Evolutionary conservation across 2,888 invertebrate species (phyloP).

Genomic region (Limenitis camilla): DNA sequence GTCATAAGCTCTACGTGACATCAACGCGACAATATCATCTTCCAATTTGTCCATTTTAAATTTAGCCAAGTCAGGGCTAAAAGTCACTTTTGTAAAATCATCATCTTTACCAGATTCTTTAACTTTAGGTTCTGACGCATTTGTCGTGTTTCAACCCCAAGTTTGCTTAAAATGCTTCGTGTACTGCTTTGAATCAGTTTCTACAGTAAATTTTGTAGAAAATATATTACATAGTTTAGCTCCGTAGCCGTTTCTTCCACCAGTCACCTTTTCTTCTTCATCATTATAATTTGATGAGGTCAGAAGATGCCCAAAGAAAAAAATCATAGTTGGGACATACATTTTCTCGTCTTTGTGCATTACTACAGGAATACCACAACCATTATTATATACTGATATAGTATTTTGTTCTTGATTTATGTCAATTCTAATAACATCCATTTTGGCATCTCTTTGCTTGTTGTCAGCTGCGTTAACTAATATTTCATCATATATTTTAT

Average conservation of each 20-base stretch:
- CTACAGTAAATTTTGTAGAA: constrained; percentile 95
- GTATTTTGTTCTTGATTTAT: constrained; percentile 89
- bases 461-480: constrained; percentile 99
- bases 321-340: constrained; percentile 99
- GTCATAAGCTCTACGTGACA: constrained; percentile 96
- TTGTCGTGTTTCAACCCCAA: constrained; percentile 97
- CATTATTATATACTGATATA: constrained; percentile 97
- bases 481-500: constrained; percentile 99
- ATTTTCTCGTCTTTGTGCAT: constrained; percentile 99
- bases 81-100: constrained; percentile 95
- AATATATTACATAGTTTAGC: constrained; percentile 99
- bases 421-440: constrained; percentile 94
- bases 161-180: constrained; percentile 94
- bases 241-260: constrained; percentile 98
- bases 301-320: constrained; percentile 96
- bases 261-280: constrained; percentile 95
- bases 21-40: constrained; percentile 91
- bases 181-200: constrained; percentile 92
- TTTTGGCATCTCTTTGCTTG: constrained; percentile 92
- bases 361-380: constrained; percentile 96
- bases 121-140: constrained; percentile 90
- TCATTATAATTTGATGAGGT: constrained; percentile 99
- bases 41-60: constrained; percentile 97
- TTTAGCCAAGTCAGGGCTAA: constrained; percentile 93
- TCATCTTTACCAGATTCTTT: constrained; percentile 80